Conservation (phyloP, 2,888 invertebrate species). For the Buathra laborator region DNA sequence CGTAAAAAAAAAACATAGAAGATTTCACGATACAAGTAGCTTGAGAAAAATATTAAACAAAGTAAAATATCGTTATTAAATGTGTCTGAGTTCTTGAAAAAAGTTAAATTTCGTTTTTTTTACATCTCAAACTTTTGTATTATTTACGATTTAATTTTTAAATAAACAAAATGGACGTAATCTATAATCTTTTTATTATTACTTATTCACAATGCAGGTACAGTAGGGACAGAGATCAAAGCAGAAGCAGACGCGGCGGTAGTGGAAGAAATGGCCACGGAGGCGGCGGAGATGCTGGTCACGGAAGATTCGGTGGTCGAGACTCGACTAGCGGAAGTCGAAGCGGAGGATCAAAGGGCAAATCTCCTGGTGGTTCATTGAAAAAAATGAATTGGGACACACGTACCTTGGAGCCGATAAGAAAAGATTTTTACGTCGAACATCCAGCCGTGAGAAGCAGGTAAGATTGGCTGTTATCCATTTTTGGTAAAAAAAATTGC, state of each 20-base stretch:
- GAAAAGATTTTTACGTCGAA: conserved; percentile 93
- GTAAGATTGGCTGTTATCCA: conserved; percentile 62
- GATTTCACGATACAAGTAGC: no score
- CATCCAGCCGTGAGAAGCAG: conserved; percentile 88
- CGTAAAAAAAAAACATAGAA: no score
- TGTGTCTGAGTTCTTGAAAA: no score
- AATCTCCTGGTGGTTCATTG: conserved; percentile 85
- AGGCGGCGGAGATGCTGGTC: conserved; percentile 77
- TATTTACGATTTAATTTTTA: no score
- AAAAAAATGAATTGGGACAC: conserved; percentile 87
- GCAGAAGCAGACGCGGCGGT: conserved; percentile 80
- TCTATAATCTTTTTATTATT: neutral
- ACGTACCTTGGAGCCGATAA: conserved; percentile 88
- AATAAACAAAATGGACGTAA: no score
- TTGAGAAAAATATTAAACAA: no score
- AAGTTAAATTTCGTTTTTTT: no score
- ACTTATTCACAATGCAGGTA: conserved; percentile 72
- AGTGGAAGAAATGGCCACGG: conserved; percentile 78
- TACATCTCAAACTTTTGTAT: no score
- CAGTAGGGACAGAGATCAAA: conserved; percentile 79
- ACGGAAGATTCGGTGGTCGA: conserved; percentile 75
- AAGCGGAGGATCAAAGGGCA: conserved; percentile 76
- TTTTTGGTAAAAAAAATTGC: no score
- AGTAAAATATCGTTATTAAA: no score
- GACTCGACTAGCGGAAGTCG: conserved; percentile 73